Base-by-base conservation (phyloP, 2,888 invertebrate genomes). In the Marronus borbonicus region DNA sequence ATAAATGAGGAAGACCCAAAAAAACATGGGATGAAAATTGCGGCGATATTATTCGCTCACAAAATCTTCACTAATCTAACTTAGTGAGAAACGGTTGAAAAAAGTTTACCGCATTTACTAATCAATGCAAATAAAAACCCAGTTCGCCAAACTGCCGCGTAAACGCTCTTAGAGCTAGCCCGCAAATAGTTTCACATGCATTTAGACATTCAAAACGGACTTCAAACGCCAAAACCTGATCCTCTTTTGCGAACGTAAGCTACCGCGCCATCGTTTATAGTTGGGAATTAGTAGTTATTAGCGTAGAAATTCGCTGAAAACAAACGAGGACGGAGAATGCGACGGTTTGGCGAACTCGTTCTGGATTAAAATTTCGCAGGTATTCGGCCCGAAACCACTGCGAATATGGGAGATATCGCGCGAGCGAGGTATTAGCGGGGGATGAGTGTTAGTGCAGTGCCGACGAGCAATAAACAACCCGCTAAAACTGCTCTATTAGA, bases 211-310 rank as follows among this genome's bases (percentile, higher is more conserved):
- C 17, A 17, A 52, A 52, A 52, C n/a, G 52, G 52, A n/a, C n/a
- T 17, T 17, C 52, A 52, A 52, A 52, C 52, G 8, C 14, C 52
- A 52, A n/a, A 52, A n/a, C 3, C 52, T 17, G 52, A 52, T 52
- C 52, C 52, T 52, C 17, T 17, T n/a, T 17, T 2, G 52, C 17
- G 52, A 52, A 10, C n/a, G n/a, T 14, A 50, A 12, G n/a, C n/a
- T 17, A 17, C n/a, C 52, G n/a, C 17, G 3, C 17, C 17, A 17
- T 52, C 17, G 52, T 52, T 17, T 17, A 52, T 52, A 52, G 52
- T 52, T 17, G 52, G 14, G 52, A 52, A 52, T 52, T 52, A 52
- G 52, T 17, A 17, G 52, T 52, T 52, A 52, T 52, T 52, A 52
- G n/a, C 52, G n/a, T 7, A 2, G 52, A 52, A 52, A 52, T 52